Evolutionary conservation across 2,888 invertebrate species (phyloP).

Genomic region (Odontocolon sp.): DNA sequence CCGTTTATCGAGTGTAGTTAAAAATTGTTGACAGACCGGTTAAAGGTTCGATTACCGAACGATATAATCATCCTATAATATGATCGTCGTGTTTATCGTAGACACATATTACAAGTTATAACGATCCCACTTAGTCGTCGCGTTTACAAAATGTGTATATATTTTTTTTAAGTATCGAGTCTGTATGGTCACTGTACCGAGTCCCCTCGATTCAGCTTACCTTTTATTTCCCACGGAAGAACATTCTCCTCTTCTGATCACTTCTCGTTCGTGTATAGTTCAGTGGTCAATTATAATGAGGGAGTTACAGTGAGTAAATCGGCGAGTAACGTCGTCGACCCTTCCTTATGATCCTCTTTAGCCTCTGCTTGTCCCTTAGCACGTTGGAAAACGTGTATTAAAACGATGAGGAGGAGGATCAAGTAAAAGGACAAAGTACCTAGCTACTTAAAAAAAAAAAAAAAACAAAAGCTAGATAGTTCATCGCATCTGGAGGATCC

Average conservation of each 20-base stretch:
- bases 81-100: constrained; percentile 55
- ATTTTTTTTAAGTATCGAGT: constrained; percentile 12
- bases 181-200: constrained; percentile 48
- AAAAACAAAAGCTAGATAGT: too few species aligned
- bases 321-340: constrained; percentile 44
- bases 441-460: constrained; percentile 17
- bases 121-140: constrained; percentile 56
- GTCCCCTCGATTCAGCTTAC: constrained; percentile 26
- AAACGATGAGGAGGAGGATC: constrained; percentile 2
- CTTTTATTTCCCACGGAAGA: constrained; percentile 58
- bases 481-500: background rate
- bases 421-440: background rate
- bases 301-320: constrained; percentile 48
- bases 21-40: constrained; percentile 50
- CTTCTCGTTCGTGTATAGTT: constrained; percentile 24
- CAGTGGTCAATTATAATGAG: constrained; percentile 56
- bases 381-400: constrained; percentile 13
- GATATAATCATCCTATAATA: constrained; percentile 66
- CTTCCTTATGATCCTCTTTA: constrained; percentile 38
- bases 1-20: background rate
- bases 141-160: constrained; percentile 47
- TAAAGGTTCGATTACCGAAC: constrained; percentile 56
- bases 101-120: constrained; percentile 44
- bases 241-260: constrained; percentile 31
- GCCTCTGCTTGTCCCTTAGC: constrained; percentile 6